Conservation (phyloP, 1,140 invertebrate species). For the Wiebesia pumilae region DNA sequence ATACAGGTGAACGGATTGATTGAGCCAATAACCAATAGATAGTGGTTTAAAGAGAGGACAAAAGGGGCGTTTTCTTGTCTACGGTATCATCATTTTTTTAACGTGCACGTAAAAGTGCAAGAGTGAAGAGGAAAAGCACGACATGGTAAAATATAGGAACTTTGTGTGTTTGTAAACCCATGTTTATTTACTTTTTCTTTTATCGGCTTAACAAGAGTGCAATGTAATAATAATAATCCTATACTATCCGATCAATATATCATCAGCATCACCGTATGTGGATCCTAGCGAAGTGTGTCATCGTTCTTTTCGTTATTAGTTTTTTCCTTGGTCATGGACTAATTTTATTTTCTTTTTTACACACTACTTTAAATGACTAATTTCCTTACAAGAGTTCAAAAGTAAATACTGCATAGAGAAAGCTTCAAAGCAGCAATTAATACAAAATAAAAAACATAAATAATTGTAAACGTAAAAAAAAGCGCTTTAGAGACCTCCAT, state of each 20-base stretch:
- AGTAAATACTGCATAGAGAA: background rate
- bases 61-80: slow-evolving; percentile 27
- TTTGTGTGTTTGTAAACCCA: background rate
- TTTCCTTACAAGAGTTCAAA: no score
- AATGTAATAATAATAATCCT: background rate
- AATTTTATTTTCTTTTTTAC: background rate
- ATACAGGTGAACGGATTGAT: background rate
- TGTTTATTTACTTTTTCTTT: slow-evolving; percentile 46
- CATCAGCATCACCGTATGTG: background rate
- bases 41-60: background rate
- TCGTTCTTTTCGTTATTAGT: background rate
- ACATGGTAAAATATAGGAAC: slow-evolving; percentile 22
- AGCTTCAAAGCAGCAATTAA: no score
- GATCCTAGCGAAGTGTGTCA: slow-evolving; percentile 20
- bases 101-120: background rate
- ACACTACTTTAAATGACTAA: no score
- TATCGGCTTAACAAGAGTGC: background rate
- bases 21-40: background rate
- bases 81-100: background rate
- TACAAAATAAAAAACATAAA: background rate
- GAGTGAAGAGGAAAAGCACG: background rate
- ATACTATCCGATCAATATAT: slow-evolving; percentile 23
- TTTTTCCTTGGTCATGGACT: no score
- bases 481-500: background rate
- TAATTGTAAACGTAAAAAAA: background rate